phyloP scores from a whole-genome alignment of 2,113 vertebrate genomes.

The Ictidomys tridecemlineatus region DNA sequence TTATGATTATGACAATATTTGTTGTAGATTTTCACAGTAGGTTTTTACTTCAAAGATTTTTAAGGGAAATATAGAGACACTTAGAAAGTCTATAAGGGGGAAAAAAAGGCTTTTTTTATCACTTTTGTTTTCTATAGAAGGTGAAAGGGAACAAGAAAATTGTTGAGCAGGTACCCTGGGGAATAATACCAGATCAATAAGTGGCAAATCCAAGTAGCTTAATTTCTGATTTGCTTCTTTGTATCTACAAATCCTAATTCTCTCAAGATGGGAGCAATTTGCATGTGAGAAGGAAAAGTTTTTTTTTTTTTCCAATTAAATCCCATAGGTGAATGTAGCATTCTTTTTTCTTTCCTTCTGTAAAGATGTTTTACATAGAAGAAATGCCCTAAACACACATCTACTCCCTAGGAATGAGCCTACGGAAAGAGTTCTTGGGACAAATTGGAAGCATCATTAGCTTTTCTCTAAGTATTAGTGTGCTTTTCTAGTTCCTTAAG shows the following conservation, averaged over 20 bases:
- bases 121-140: slow-evolving; percentile 64
- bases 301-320: slow-evolving; percentile 42
- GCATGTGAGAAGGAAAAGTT: slow-evolving; percentile 31
- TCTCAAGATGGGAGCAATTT: slow-evolving; percentile 70
- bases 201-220: slow-evolving; percentile 66
- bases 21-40: slow-evolving; percentile 66
- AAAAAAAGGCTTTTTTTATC: not conserved
- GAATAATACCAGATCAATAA: slow-evolving; percentile 65
- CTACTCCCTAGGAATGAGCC: not conserved
- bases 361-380: slow-evolving; percentile 29
- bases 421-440: not conserved
- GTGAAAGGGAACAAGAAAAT: slow-evolving; percentile 59
- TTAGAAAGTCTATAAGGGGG: slow-evolving; percentile 52
- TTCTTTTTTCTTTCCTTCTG: slow-evolving; percentile 14
- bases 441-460: slow-evolving; percentile 29
- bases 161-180: slow-evolving; percentile 25
- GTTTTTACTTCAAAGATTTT: slow-evolving; percentile 72
- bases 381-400: not conserved
- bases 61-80: slow-evolving; percentile 43
- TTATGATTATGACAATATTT: slow-evolving; percentile 64
- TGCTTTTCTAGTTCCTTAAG: slow-evolving; percentile 52
- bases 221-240: slow-evolving; percentile 76
- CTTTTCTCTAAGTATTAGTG: slow-evolving; percentile 24
- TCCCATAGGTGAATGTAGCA: not conserved
- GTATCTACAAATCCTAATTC: slow-evolving; percentile 73